phyloP scores from a whole-genome alignment of 2,113 vertebrate species.

The Butastur rufipennis region DNA sequence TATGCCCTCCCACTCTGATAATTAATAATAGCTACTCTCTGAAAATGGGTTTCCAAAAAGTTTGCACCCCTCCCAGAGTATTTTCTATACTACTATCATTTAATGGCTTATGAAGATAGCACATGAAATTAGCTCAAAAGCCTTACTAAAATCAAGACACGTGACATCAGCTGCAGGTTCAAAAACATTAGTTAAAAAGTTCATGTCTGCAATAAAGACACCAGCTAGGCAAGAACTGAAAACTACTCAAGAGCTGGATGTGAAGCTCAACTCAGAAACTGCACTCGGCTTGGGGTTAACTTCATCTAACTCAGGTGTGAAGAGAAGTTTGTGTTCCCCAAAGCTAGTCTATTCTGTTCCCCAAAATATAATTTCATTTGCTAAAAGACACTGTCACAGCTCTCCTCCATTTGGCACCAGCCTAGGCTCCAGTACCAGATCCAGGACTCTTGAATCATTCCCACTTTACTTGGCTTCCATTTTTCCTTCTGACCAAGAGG shows the following conservation, averaged over 20 bases:
- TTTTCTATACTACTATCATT: neutral
- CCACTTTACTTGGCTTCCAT: neutral
- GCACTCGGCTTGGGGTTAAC: neutral
- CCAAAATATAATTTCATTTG: neutral
- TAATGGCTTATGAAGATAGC: neutral
- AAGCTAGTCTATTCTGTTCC: neutral
- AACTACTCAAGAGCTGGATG: neutral
- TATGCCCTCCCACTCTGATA: neutral
- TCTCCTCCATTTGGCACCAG: neutral
- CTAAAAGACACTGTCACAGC: neutral
- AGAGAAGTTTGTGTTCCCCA: neutral
- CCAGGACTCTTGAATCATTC: neutral
- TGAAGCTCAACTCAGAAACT: neutral
- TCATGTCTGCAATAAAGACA: neutral
- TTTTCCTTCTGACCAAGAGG: neutral
- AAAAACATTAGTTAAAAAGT: neutral
- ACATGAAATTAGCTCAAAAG: neutral
- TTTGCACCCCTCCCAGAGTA: neutral
- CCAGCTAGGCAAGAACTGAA: neutral
- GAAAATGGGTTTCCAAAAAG: neutral
- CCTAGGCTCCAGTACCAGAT: neutral
- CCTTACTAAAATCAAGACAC: neutral
- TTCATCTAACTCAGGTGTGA: neutral
- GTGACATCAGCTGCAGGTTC: neutral
- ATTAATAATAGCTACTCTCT: neutral